Evolutionary conservation across 2,797 vertebrate species (phyloP).

Genomic region (Gobio occitaniae): DNA sequence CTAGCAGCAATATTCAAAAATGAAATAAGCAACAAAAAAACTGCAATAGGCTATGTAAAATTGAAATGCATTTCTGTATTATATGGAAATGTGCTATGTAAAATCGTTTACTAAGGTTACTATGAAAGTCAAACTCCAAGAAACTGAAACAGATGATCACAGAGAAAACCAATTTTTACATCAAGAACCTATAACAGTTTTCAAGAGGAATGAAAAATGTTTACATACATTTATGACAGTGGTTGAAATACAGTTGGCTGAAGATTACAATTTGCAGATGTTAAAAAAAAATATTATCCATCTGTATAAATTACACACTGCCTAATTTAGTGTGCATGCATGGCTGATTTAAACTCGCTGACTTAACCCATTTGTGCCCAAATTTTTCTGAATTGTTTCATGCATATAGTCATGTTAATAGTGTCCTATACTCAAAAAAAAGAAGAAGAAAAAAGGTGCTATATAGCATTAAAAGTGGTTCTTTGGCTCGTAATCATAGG

Average conservation of each 20-base stretch:
- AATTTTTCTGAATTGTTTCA: too few relatives aligned
- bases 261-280: neutral
- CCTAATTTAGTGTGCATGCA: neutral
- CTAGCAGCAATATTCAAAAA: too few relatives aligned
- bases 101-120: neutral
- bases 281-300: neutral
- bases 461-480: too few relatives aligned
- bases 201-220: neutral
- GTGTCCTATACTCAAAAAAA: too few relatives aligned
- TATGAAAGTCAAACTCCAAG: neutral
- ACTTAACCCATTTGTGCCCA: neutral
- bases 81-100: neutral
- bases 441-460: too few relatives aligned
- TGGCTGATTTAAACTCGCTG: neutral
- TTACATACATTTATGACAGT: neutral
- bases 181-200: neutral
- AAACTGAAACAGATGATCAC: neutral
- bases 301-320: neutral
- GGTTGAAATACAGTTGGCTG: neutral
- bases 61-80: too few relatives aligned
- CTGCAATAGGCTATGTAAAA: too few relatives aligned
- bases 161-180: neutral
- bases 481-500: too few relatives aligned
- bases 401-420: too few relatives aligned
- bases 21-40: too few relatives aligned